Evolutionary conservation across 1,140 invertebrate species (phyloP).

Genomic region (Atta texana): DNA sequence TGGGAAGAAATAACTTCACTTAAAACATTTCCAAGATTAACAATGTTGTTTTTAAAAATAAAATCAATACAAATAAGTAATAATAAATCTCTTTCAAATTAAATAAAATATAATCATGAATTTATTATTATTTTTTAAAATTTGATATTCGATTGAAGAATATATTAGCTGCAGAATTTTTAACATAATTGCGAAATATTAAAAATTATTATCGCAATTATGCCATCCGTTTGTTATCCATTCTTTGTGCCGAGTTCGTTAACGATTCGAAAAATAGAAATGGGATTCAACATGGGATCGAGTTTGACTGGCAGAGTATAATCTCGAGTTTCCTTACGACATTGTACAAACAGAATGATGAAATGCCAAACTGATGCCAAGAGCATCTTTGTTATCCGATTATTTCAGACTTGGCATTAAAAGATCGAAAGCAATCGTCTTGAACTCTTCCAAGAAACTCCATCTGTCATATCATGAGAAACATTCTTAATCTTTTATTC

Average conservation of each 20-base stretch:
- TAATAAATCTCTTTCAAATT: background rate
- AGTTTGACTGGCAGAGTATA: constrained; percentile 37
- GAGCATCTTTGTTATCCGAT: constrained; percentile 55
- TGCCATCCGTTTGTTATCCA: background rate
- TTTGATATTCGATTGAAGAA: background rate
- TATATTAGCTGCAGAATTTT: background rate
- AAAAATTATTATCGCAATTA: background rate
- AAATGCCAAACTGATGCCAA: constrained; percentile 52
- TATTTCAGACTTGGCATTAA: constrained; percentile 48
- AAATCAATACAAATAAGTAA: background rate
- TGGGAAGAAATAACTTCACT: background rate
- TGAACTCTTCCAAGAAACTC: constrained; percentile 40
- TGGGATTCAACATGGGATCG: background rate
- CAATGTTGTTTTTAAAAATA: background rate
- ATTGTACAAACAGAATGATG: constrained; percentile 57
- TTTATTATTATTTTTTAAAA: background rate
- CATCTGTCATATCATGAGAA: background rate
- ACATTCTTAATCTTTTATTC: background rate
- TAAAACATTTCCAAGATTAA: background rate
- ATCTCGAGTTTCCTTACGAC: constrained; percentile 50
- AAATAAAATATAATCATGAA: background rate
- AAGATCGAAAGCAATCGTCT: constrained; percentile 37
- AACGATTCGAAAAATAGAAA: constrained; percentile 22
- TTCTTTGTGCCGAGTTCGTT: background rate
- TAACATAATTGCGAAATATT: background rate